Evolutionary conservation across 2,797 vertebrate genomes (phyloP), one percentile per base, ranked within the genome.

Genomic region (Paguma larvata): DNA sequence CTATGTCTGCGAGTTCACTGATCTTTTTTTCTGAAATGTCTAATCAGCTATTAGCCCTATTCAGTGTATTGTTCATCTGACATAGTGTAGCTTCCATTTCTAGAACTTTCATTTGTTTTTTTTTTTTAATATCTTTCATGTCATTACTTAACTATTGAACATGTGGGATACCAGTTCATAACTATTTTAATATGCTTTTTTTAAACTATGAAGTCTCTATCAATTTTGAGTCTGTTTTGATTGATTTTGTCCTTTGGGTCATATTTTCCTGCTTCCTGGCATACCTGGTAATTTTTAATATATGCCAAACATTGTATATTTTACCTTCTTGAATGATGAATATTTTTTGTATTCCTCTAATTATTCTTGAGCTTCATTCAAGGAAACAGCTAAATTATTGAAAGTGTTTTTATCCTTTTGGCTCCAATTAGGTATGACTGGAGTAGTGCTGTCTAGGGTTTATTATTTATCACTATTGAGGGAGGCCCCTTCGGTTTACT

Each of bases 31-130:
- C 4, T 80, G 44, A 27, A 25, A 41, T 44, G 62, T 80, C 15
- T 70, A 51, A 88, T 44, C 8, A 51, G 4, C 14, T 85, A 10
- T 51, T 92, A 44, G 38, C n/a, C 62, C 89, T 16, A 67, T 46
- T 73, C 67, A 34, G 21, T 56, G 46, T 87, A 18, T 27, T 82
- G 65, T 93, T 96, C 21, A 79, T 82, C 19, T 92, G 34, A 92
- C 5, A 67, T 70, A 75, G 51, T 85, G 63, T 63, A 78, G 80
- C 79, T 97, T 92, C 46, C n/a, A 88, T 96, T 46, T 92, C 53
- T 85, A 93, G 73, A 97, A 63, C 46, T 78, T 92, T 87, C 48
- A 63, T n/a, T 77, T 38, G 38, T 38, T 93, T 12, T 9, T 85
- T 80, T 44, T 72, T 78, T 91, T 77, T 38, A 89, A 72, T 89